phyloP scores from a whole-genome alignment of 1,140 invertebrate species.

The Drosophila lacteicornis region DNA sequence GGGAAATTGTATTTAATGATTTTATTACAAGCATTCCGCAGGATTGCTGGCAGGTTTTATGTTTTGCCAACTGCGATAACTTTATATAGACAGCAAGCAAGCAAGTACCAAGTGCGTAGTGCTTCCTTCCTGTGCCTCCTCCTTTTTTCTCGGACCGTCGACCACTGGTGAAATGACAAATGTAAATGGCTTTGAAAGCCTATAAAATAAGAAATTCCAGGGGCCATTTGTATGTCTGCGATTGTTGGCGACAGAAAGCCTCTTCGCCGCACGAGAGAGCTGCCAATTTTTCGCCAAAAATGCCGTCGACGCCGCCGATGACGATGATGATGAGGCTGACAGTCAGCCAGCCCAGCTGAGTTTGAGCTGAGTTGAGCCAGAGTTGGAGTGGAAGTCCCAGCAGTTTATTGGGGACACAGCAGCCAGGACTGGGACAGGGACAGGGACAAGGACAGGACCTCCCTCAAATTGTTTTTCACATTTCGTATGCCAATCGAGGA shows the following conservation, averaged over 20 bases:
- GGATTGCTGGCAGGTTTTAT: slow-evolving; percentile 26
- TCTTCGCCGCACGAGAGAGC: slow-evolving; percentile 14
- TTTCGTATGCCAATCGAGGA: slow-evolving; percentile 34
- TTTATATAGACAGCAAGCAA: slow-evolving; percentile 12
- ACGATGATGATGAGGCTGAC: slow-evolving; percentile 53
- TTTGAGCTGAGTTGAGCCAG: slow-evolving; percentile 1
- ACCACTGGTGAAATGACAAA: slow-evolving; percentile 62
- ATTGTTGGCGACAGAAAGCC: slow-evolving; percentile 64
- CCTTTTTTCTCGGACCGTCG: slow-evolving; percentile 9
- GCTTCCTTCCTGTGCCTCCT: slow-evolving; percentile 3
- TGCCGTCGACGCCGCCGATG: slow-evolving; percentile 3
- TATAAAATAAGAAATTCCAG: slow-evolving; percentile 73
- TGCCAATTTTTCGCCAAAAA: slow-evolving; percentile 24
- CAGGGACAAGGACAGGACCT: background rate
- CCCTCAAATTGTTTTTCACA: slow-evolving; percentile 38
- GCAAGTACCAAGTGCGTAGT: slow-evolving; percentile 12
- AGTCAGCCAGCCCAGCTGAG: slow-evolving; percentile 13
- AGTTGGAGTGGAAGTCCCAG: background rate
- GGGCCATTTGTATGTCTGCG: slow-evolving; percentile 65
- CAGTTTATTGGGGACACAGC: background rate
- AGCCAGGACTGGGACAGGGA: background rate
- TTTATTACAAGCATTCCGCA: slow-evolving; percentile 55
- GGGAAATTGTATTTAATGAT: slow-evolving; percentile 65
- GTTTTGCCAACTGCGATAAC: slow-evolving; percentile 28
- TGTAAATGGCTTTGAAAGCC: slow-evolving; percentile 74